A percentile compares a stretch with the other conserved stretches of the same genome.
Conservation (phyloP, 2,888 invertebrate species). For the Catocala nupta region DNA sequence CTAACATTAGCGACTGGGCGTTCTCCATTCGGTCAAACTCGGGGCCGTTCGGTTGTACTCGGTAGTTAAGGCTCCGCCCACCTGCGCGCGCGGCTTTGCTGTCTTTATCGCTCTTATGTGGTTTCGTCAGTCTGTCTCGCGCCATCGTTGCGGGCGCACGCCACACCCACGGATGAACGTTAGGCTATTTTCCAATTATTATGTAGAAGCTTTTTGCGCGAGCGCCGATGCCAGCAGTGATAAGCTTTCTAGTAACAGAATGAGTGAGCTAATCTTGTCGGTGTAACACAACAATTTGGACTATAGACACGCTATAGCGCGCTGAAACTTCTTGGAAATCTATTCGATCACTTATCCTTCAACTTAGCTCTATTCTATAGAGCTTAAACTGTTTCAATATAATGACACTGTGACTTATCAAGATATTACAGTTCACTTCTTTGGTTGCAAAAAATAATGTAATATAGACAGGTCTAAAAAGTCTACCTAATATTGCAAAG, state of each 20-base stretch:
- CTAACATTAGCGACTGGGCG: slow-evolving; percentile 76
- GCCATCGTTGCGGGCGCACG: slow-evolving; percentile 56
- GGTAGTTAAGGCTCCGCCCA: slow-evolving; percentile 72
- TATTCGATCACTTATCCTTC: too few species aligned
- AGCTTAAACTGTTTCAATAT: too few species aligned
- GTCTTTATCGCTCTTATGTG: slow-evolving; percentile 61
- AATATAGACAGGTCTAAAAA: too few species aligned
- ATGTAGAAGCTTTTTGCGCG: slow-evolving; percentile 80
- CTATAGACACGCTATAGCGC: slow-evolving; percentile 10
- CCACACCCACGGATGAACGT: slow-evolving; percentile 76
- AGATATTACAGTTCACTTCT: too few species aligned
- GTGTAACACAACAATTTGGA: slow-evolving; percentile 52
- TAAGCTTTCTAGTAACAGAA: slow-evolving; percentile 77
- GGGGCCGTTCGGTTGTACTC: slow-evolving; percentile 73
- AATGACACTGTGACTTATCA: too few species aligned
- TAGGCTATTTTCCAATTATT: slow-evolving; percentile 84
- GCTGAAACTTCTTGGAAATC: too few species aligned
- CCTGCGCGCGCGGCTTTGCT: slow-evolving; percentile 58
- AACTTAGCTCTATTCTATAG: too few species aligned
- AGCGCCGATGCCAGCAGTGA: slow-evolving; percentile 71
- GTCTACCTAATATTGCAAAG: too few species aligned
- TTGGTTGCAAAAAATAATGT: too few species aligned
- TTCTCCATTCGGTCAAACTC: slow-evolving; percentile 71
- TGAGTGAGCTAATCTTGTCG: slow-evolving; percentile 65
- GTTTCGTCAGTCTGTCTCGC: slow-evolving; percentile 63